phyloP scores from a whole-genome alignment of 2,113 vertebrate species.

The Suricata suricatta region DNA sequence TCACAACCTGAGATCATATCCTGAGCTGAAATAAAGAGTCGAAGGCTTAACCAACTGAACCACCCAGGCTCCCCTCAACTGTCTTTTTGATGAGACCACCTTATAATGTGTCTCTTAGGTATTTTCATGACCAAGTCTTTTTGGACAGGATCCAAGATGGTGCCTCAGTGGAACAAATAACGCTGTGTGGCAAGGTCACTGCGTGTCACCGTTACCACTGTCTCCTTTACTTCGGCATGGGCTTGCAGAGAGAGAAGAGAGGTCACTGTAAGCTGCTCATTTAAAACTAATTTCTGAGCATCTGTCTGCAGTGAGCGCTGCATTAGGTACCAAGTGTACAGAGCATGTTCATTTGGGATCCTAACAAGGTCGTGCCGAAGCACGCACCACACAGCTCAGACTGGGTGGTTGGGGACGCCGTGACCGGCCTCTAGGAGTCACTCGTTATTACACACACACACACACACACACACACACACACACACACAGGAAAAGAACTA shows the following conservation, averaged over 20 bases:
- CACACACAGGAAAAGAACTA: not conserved
- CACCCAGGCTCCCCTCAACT: not conserved
- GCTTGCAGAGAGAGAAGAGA: constrained; percentile 10
- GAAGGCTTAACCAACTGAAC: too few species aligned
- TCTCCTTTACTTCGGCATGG: not conserved
- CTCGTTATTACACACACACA: not conserved
- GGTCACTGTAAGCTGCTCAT: constrained; percentile 56
- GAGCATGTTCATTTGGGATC: constrained; percentile 8
- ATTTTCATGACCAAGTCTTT: not conserved
- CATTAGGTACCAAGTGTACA: constrained; percentile 31
- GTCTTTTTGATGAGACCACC: not conserved
- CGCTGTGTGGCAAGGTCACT: not conserved
- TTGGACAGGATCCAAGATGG: not conserved
- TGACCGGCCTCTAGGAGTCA: constrained; percentile 10
- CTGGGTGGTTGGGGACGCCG: not conserved
- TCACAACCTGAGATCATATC: too few species aligned
- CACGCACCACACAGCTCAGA: not conserved
- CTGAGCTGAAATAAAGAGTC: too few species aligned
- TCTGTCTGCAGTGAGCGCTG: constrained; percentile 39
- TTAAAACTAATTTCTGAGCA: constrained; percentile 65
- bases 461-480: too few species aligned
- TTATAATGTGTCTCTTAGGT: not conserved
- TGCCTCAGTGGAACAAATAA: not conserved
- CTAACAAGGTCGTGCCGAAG: not conserved
- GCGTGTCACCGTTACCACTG: rapidly evolving